A percentile compares a stretch with the other conserved stretches of the same genome.
Conservation (phyloP, 2,888 invertebrate species). For the Nematopogon swammerdamellus region DNA sequence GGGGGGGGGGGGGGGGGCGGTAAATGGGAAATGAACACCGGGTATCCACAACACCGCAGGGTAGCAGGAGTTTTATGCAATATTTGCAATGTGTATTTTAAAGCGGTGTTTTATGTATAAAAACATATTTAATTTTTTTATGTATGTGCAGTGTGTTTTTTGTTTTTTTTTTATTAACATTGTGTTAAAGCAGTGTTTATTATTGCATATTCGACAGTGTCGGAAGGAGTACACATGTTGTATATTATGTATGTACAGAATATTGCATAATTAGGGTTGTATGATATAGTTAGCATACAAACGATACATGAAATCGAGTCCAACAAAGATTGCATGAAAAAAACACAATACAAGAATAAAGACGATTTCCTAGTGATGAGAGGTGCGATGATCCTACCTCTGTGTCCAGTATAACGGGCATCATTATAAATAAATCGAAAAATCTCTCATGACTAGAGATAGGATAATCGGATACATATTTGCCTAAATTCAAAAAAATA, state of each 20-base stretch:
- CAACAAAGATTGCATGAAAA: slow-evolving; percentile 11
- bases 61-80: not conserved
- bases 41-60: not conserved
- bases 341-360: not conserved
- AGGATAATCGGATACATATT: too few relatives aligned
- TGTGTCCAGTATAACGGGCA: too few relatives aligned
- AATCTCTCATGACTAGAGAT: too few relatives aligned
- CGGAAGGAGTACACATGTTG: not conserved
- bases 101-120: not conserved
- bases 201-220: not conserved
- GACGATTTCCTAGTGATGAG: not conserved
- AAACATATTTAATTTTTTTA: too few relatives aligned
- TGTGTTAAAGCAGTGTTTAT: not conserved
- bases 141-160: too few relatives aligned
- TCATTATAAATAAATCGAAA: too few relatives aligned
- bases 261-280: not conserved
- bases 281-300: slow-evolving; percentile 26
- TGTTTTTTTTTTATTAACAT: too few relatives aligned
- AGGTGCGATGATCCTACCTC: too few relatives aligned
- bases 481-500: too few relatives aligned
- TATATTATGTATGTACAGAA: not conserved
- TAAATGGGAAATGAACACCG: not conserved
- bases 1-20: too few relatives aligned
- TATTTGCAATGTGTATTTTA: not conserved
- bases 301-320: slow-evolving; percentile 38